phyloP scores from a whole-genome alignment of 2,113 vertebrate genomes.

The Heterotis niloticus region DNA sequence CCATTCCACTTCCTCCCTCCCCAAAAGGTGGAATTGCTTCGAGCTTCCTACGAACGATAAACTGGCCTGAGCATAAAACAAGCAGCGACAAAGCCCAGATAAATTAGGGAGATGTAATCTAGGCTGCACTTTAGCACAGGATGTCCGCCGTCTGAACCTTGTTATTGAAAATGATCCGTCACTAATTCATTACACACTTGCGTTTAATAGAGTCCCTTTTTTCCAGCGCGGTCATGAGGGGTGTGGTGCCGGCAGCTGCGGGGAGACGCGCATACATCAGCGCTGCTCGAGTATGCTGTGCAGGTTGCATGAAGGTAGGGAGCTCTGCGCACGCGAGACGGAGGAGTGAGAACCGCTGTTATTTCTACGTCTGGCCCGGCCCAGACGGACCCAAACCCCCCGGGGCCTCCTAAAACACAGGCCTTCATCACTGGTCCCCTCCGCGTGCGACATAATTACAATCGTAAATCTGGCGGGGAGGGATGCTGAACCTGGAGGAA shows the following conservation, averaged over 20 bases:
- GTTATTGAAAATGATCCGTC: constrained; percentile 32
- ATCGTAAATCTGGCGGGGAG: neutral
- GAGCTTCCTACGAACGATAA: neutral
- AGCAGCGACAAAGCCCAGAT: neutral
- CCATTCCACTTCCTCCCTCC: constrained; percentile 8
- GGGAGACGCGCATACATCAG: neutral
- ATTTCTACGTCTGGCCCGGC: neutral
- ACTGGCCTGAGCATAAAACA: constrained; percentile 18
- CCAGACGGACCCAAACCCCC: neutral
- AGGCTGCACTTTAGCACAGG: constrained; percentile 2
- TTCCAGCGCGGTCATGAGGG: too few species aligned
- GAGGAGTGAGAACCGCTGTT: neutral
- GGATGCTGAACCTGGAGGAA: neutral
- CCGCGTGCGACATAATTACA: neutral
- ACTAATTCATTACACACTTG: constrained; percentile 27
- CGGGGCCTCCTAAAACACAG: neutral
- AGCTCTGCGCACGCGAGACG: neutral
- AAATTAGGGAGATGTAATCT: constrained; percentile 28
- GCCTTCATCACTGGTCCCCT: neutral
- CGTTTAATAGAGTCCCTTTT: constrained; percentile 22
- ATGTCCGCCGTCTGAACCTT: constrained; percentile 29
- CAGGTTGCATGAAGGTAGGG: neutral
- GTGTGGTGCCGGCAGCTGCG: constrained; percentile 11
- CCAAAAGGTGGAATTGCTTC: neutral
- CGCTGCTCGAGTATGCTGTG: neutral